phyloP scores from a whole-genome alignment of 1,140 invertebrate species.

The Camponotus vicinus region DNA sequence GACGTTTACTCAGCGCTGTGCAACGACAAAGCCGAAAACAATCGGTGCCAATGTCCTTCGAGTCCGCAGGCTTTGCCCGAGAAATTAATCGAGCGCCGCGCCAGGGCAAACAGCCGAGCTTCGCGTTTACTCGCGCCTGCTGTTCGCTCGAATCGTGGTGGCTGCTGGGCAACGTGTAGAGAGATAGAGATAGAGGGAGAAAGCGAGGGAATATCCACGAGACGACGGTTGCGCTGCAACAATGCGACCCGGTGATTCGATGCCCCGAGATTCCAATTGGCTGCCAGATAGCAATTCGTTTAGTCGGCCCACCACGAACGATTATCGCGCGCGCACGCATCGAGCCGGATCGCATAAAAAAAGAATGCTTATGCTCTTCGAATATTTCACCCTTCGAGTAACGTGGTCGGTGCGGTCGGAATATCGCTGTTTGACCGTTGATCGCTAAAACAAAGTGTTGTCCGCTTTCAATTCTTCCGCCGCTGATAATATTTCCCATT shows the following conservation, averaged over 20 bases:
- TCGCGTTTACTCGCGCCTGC: constrained; percentile 69
- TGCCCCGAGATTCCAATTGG: constrained; percentile 63
- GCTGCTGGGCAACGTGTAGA: constrained; percentile 16
- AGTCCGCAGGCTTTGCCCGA: constrained; percentile 73
- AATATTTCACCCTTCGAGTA: constrained; percentile 29
- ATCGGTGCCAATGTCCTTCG: constrained; percentile 74
- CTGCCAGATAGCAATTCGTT: constrained; percentile 69
- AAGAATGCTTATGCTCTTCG: constrained; percentile 24
- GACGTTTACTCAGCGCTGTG: constrained; percentile 67
- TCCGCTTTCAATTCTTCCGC: neutral
- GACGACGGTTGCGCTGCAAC: constrained; percentile 55
- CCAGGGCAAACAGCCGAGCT: constrained; percentile 67
- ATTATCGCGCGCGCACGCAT: constrained; percentile 52
- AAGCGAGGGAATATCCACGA: constrained; percentile 17
- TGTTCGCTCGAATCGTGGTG: constrained; percentile 17
- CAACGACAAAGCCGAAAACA: constrained; percentile 75
- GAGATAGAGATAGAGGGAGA: neutral
- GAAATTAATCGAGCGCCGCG: constrained; percentile 73
- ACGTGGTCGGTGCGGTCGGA: neutral
- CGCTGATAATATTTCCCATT: neutral
- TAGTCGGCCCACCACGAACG: constrained; percentile 57
- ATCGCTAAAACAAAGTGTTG: neutral
- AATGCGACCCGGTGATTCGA: constrained; percentile 56
- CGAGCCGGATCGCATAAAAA: constrained; percentile 21
- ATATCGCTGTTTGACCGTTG: constrained; percentile 5